Conservation (phyloP, 2,113 vertebrate genomes). For the Girardinichthys multiradiatus region DNA sequence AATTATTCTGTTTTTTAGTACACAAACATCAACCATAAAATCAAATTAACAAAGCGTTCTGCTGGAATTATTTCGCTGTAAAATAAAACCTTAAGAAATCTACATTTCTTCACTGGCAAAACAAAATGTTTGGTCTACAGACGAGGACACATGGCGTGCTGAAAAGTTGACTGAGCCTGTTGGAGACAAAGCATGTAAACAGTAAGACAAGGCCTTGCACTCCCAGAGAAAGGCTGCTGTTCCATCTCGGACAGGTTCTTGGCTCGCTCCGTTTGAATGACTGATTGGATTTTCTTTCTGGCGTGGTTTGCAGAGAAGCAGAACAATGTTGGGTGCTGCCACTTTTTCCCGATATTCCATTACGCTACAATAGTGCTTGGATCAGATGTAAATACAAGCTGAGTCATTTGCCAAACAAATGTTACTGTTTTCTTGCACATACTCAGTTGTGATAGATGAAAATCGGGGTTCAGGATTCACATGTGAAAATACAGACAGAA, state of each 20-base stretch:
- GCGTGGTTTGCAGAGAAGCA: slow-evolving; percentile 53
- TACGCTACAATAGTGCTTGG: slow-evolving; percentile 31
- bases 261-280: slow-evolving; percentile 66
- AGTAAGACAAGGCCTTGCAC: slow-evolving; percentile 66
- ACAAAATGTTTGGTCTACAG: slow-evolving; percentile 45
- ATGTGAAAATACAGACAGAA: slow-evolving; percentile 7
- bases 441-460: slow-evolving; percentile 12
- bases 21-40: not conserved
- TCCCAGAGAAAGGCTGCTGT: slow-evolving; percentile 65
- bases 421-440: slow-evolving; percentile 20
- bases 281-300: slow-evolving; percentile 64
- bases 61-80: slow-evolving; percentile 5
- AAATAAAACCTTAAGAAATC: slow-evolving; percentile 2
- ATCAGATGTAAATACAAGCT: slow-evolving; percentile 53
- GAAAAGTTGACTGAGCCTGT: slow-evolving; percentile 48
- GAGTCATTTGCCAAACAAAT: slow-evolving; percentile 49
- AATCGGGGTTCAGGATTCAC: not conserved
- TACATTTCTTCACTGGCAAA: slow-evolving; percentile 21
- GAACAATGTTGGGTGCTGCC: slow-evolving; percentile 65
- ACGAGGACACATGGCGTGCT: slow-evolving; percentile 24
- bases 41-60: not conserved
- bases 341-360: slow-evolving; percentile 60
- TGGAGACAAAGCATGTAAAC: slow-evolving; percentile 62
- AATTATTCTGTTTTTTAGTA: slow-evolving; percentile 3
- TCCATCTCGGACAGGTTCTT: slow-evolving; percentile 71